Base-by-base conservation (phyloP, 2,113 vertebrate species). In the Periophthalmodon schlosseri region DNA sequence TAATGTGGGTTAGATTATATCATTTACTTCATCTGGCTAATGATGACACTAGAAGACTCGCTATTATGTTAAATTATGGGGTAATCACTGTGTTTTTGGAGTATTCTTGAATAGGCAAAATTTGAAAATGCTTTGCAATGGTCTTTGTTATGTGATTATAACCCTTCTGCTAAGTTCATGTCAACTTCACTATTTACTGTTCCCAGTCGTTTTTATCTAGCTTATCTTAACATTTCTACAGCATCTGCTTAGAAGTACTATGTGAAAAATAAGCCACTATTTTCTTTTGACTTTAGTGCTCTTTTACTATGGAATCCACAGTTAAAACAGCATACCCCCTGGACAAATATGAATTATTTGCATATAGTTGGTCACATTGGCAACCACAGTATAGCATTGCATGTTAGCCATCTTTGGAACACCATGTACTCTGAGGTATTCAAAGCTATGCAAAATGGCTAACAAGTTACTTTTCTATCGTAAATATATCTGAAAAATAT, bases 1-100 rank as follows among this genome's bases (percentile, higher is more conserved):
- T 65, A 65, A 65, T 65, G 20, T n/a, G 34, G 63, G 52, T 56
- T 65, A n/a, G 63, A 65, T 65, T 39, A 65, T n/a, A 65, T 65
- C 34, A 39, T 65, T 65, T 65, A 65, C 63, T 39, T 65, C 33
- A 65, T 65, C 63, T 39, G 34, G 33, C 33, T 65, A 65, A 65
- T 65, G 20, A 65, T 65, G 34, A 44, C 33, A 65, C 63, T 65
- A 65, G 34, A 65, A 39, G 61, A 64, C 33, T 65, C 34, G 10
- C 63, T 44, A 65, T 65, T 65, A 39, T 65, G 63, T 44, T 65
- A 44, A 39, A 65, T 44, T 65, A 65, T 65, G 63, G 63, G 36
- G 34, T 65, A 65, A 65, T 65, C 63, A 39, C 34, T 21, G 2
- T 39, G 63, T 65, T 65, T 65, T 65, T 65, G 63, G 33, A 65